Evolutionary conservation across 2,888 invertebrate genomes (phyloP), one percentile per base, ranked within the genome.

Genomic region (Sesia bembeciformis): DNA sequence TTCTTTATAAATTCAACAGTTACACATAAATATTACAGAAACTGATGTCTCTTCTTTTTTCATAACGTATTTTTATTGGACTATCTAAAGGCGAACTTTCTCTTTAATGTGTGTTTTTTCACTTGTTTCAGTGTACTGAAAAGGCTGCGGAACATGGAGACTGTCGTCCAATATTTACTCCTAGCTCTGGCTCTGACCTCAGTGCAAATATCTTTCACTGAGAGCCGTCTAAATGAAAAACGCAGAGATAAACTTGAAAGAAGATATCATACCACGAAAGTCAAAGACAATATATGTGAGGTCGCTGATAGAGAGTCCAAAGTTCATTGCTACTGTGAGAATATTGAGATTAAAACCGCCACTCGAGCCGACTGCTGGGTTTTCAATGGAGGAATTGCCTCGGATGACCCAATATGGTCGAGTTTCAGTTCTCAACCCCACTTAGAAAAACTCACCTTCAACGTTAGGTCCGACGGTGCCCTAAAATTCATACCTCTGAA

Each of bases 281-380:
- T 76, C 57, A 82, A 84, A 73, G 83, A 87, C 72, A 92, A 92
- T 75, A 87, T 92, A 65, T 92, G 92, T 73, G 90, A 91, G 69
- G 90, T 91, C 65, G 84, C 90, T 52, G 84, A 84, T 59, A 80
- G 85, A 59, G 87, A 90, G 55, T 84, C 90, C 3, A 92, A 92
- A 67, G 86, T 93, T 52, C 93, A 91, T 67, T 95, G 95, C 76
- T 91, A 93, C 68, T 94, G 94, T 75, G 91, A 92, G 66, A 90
- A 84, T 53, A 88, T 89, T 39, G 89, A 89, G 57, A 72, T 84
- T n/a, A 81, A 79, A 66, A 81, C 83, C 5, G 94, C 94, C 1
- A 93, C 92, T 6, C 91, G 92, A 59, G 94, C 94, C 4, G 94
- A 94, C 68, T 96, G 96, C 68, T 93, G 93, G 92, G 91, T 96